A percentile compares a stretch with the other conserved stretches of the same genome.
Conservation (phyloP, 2,888 invertebrate species). For the Dioctria linearis region DNA sequence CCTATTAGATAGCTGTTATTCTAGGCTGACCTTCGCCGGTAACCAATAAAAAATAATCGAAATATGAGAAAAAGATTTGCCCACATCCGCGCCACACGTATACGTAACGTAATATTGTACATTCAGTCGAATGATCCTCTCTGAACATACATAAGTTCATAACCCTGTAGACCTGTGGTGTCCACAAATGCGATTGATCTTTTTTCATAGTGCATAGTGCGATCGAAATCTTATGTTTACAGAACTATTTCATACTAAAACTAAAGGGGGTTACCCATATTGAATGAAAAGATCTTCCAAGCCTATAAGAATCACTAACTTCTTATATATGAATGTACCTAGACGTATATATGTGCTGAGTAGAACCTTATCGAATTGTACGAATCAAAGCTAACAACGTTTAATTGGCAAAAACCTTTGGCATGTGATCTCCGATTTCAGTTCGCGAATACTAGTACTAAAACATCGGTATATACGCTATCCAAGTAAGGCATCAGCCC, state of each 20-base stretch:
- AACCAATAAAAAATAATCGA: slow-evolving; percentile 56
- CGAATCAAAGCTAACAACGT: slow-evolving; percentile 53
- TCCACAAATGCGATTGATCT: slow-evolving; percentile 58
- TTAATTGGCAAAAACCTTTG: slow-evolving; percentile 56
- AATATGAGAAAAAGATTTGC: slow-evolving; percentile 54
- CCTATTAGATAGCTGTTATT: slow-evolving; percentile 34
- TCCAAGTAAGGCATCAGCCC: slow-evolving; percentile 52
- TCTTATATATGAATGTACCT: neutral
- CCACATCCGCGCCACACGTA: slow-evolving; percentile 53
- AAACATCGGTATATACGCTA: slow-evolving; percentile 48
- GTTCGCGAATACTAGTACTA: slow-evolving; percentile 41
- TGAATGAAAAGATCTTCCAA: neutral
- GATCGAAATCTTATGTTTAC: slow-evolving; percentile 54
- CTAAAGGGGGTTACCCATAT: slow-evolving; percentile 40
- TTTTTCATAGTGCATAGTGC: slow-evolving; percentile 41
- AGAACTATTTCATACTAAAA: slow-evolving; percentile 55
- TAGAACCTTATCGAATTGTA: slow-evolving; percentile 54
- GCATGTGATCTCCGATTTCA: slow-evolving; percentile 53
- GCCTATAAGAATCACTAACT: neutral
- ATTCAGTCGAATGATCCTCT: slow-evolving; percentile 36
- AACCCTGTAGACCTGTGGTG: slow-evolving; percentile 56
- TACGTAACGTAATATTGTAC: neutral
- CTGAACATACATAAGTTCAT: slow-evolving; percentile 53
- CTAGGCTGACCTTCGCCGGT: slow-evolving; percentile 53
- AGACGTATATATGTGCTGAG: slow-evolving; percentile 1